phyloP scores from a whole-genome alignment of 2,797 vertebrate genomes.

The Acrossocheilus fasciatus region DNA sequence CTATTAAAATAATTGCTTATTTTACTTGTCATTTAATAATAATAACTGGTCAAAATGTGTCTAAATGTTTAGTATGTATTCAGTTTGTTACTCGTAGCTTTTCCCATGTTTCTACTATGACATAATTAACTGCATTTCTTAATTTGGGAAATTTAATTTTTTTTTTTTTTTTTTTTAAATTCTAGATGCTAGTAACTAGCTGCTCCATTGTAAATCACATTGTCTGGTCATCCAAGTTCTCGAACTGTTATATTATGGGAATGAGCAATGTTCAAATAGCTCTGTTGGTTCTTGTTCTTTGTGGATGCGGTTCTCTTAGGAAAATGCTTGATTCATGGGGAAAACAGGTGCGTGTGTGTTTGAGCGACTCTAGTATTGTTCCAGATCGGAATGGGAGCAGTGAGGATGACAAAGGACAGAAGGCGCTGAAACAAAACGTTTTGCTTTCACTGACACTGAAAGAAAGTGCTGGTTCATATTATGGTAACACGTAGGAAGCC shows the following conservation, averaged over 20 bases:
- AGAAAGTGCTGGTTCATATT: conserved; percentile 79
- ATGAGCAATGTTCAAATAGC: background rate
- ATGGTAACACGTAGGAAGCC: background rate
- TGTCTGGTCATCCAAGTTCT: background rate
- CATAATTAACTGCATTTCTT: background rate
- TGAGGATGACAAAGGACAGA: conserved; percentile 75
- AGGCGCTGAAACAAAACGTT: conserved; percentile 75
- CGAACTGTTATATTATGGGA: background rate
- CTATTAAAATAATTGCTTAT: background rate
- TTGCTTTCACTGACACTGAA: conserved; percentile 66
- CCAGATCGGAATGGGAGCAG: conserved; percentile 71
- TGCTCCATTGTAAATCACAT: background rate
- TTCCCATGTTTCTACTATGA: background rate
- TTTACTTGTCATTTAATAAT: background rate
- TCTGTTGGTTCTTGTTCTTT: conserved; percentile 15
- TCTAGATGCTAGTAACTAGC: background rate
- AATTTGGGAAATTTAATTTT: too few species aligned
- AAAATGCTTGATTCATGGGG: conserved; percentile 78
- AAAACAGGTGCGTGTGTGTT: conserved; percentile 69
- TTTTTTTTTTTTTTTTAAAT: too few species aligned
- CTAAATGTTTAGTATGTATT: background rate
- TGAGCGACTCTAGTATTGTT: conserved; percentile 63
- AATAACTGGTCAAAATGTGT: background rate
- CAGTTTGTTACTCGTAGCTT: background rate
- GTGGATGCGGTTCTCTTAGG: conserved; percentile 57